Base-by-base conservation (phyloP, 2,797 vertebrate genomes). In the Gymnothorax reevesii region DNA sequence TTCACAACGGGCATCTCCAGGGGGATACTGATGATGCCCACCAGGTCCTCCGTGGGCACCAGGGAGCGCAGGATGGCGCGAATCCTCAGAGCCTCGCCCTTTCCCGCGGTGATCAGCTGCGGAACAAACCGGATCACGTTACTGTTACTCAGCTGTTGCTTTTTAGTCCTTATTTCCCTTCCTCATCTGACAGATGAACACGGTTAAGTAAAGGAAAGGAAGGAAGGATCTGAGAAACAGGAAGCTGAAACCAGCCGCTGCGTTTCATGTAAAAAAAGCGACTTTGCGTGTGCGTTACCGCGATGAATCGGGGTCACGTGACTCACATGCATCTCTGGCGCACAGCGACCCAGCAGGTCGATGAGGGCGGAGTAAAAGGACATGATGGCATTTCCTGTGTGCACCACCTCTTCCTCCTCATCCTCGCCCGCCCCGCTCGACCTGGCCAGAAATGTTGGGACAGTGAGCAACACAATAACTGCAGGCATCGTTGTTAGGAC, bases 361-460 rank as follows among this genome's bases (percentile, higher is more conserved):
- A 99, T 99, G 79, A 99, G 98, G 3, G 98, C 99, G 0, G 98
- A 99, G 91, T 99, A 99, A 94, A 99, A 99, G 0, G 99, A 99
- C 98, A 99, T 98, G 89, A 99, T 99, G 83, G 99, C 98, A 75
- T 99, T 99, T 90, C 99, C 99, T 97, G 99, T 98, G 91, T 99
- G 98, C 54, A 99, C 97, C 69, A 97, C 96, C 91, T 99, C 98
- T 88, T 99, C 97, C 89, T 98, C 98, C 25, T 98, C 97, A 0
- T 97, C 77, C 77, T 77, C 97, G 1, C 94, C 95, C 62, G 4
- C 62, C 0, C 97, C 98, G 0, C 95, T 96, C 0, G 94, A 94
- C 77, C 96, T 98, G 93, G 90, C 91, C 86, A 79, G 89, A 80
- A 10, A 87, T 42, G 57, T 7, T 17, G 64, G 27, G 57, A 54